phyloP scores from a whole-genome alignment of 2,113 vertebrate genomes.

The Seriola quinqueradiata region DNA sequence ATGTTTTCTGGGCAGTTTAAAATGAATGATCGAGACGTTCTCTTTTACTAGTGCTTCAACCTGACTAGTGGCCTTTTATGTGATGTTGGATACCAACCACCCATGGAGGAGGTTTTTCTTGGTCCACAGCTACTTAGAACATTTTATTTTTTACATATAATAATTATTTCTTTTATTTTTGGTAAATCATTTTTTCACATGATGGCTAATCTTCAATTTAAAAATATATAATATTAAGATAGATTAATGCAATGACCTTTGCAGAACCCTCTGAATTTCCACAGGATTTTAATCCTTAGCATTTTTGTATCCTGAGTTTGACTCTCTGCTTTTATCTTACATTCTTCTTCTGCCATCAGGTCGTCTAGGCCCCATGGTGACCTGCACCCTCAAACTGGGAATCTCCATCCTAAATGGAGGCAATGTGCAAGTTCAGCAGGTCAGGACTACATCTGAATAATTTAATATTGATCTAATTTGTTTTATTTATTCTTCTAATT shows the following conservation, averaged over 20 bases:
- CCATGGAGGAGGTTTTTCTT: neutral
- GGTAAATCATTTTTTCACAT: neutral
- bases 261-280: too few relatives aligned
- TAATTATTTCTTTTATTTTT: neutral
- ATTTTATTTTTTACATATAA: too few relatives aligned
- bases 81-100: neutral
- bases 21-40: neutral
- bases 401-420: constrained; percentile 97
- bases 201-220: too few relatives aligned
- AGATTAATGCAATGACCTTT: too few relatives aligned
- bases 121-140: neutral
- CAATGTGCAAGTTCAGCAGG: constrained; percentile 95
- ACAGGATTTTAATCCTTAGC: neutral
- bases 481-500: neutral
- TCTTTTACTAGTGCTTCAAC: too few relatives aligned
- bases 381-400: constrained; percentile 96
- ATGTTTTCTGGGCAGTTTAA: neutral
- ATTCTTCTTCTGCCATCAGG: constrained; percentile 79
- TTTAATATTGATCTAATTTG: neutral
- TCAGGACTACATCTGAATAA: constrained; percentile 52
- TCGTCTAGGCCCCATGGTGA: constrained; percentile 93
- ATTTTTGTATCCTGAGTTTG: neutral
- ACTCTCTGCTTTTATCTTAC: neutral
- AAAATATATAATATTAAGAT: too few relatives aligned
- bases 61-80: neutral